phyloP scores from a whole-genome alignment of 2,113 vertebrate species.

The Pterocles orientalis region DNA sequence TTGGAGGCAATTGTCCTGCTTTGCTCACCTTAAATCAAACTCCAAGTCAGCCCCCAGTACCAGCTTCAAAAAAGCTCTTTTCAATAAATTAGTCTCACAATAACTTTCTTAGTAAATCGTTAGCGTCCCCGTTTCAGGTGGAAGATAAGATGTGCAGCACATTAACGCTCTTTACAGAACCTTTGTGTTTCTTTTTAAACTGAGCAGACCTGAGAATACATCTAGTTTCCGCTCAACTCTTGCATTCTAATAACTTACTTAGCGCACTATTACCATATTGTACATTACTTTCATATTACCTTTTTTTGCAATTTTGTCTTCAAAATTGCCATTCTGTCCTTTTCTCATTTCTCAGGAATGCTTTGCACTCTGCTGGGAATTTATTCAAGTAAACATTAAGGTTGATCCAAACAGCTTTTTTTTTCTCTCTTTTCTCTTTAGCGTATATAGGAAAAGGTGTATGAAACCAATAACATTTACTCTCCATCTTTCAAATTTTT shows the following conservation, averaged over 20 bases:
- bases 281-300: constrained; percentile 45
- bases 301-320: constrained; percentile 61
- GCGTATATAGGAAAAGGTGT: not conserved
- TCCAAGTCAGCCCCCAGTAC: not conserved
- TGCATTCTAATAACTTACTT: constrained; percentile 69
- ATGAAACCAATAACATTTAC: not conserved
- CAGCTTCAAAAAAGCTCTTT: constrained; percentile 23
- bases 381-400: constrained; percentile 22
- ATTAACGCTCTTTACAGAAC: constrained; percentile 50
- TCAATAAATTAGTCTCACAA: constrained; percentile 49
- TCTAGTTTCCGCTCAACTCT: not conserved
- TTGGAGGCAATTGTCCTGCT: not conserved
- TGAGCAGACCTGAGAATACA: constrained; percentile 30
- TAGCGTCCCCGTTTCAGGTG: constrained; percentile 51
- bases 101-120: constrained; percentile 13
- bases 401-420: not conserved
- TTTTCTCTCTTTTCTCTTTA: not conserved
- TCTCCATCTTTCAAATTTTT: not conserved
- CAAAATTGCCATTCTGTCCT: constrained; percentile 47
- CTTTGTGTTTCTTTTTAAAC: constrained; percentile 54
- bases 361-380: constrained; percentile 3
- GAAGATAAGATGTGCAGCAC: constrained; percentile 59
- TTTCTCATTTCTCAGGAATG: constrained; percentile 41
- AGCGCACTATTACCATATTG: constrained; percentile 44
- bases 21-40: not conserved